Evolutionary conservation across 92 coral and sea anemone genomes (phyloP).

Genomic region (Porites lobata): DNA sequence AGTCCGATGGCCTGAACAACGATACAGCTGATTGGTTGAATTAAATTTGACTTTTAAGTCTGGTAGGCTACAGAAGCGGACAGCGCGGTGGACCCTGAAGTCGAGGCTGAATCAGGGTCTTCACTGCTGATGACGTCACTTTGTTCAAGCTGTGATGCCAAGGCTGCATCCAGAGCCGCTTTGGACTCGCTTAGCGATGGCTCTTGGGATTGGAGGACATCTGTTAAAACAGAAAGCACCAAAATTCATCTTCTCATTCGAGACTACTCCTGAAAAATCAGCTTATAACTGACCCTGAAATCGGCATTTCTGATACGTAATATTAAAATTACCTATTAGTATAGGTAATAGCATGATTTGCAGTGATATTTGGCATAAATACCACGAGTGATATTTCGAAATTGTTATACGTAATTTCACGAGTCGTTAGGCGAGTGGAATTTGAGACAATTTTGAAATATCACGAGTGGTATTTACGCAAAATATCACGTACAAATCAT

Average conservation of each 20-base stretch:
- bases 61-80: conserved; percentile 56
- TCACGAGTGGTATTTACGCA: too few species aligned
- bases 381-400: too few species aligned
- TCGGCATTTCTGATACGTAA: too few species aligned
- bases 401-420: too few species aligned
- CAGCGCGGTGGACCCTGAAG: conserved; percentile 57
- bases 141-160: conserved; percentile 75
- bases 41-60: not conserved
- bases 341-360: too few species aligned
- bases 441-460: too few species aligned
- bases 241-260: not conserved
- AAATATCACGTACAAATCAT: too few species aligned
- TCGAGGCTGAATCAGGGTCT: conserved; percentile 65
- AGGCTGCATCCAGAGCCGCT: conserved; percentile 71
- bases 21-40: not conserved
- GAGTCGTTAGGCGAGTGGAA: too few species aligned
- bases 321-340: too few species aligned
- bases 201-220: conserved; percentile 64
- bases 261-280: not conserved
- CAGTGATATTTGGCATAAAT: too few species aligned
- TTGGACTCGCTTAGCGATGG: conserved; percentile 62
- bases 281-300: too few species aligned
- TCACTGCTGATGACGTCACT: conserved; percentile 56
- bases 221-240: conserved; percentile 8
- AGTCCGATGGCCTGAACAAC: not conserved